These are phyloP conservation scores for Melanerpes aurifrons DNA, from an alignment of 2,113 vertebrate species.

Conservation along the genomic window DNA sequence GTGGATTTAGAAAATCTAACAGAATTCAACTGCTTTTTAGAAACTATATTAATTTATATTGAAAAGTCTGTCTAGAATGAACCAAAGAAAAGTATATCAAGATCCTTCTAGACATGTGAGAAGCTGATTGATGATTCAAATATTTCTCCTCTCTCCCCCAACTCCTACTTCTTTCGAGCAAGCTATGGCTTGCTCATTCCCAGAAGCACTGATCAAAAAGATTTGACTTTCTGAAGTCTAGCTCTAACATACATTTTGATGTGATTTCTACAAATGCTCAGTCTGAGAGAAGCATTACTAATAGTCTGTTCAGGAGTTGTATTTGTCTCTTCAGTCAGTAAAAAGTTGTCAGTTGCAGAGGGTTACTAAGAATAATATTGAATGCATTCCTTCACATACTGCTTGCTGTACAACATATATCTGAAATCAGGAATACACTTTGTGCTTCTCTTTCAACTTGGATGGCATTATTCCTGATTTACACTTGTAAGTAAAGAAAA, in stretches of 20 bases:
- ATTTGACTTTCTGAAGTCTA: not conserved
- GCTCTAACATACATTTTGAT: not conserved
- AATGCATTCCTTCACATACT: not conserved
- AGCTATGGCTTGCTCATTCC: not conserved
- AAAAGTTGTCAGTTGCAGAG: not conserved
- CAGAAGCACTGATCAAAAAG: not conserved
- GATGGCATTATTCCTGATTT: not conserved
- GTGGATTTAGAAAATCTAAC: not conserved
- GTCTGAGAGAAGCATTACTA: not conserved
- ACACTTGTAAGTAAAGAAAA: constrained; percentile 3
- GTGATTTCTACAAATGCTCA: not conserved
- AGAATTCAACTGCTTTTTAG: not conserved
- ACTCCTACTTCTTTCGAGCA: not conserved
- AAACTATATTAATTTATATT: not conserved
- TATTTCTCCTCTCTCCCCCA: not conserved
- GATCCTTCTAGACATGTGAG: not conserved
- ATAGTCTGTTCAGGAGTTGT: not conserved
- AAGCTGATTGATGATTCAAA: not conserved
- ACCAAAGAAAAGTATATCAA: not conserved
- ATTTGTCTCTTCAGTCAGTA: not conserved
- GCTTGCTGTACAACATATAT: fast-evolving
- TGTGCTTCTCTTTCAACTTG: not conserved
- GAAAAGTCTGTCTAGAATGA: not conserved
- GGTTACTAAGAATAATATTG: not conserved
- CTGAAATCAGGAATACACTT: not conserved